Base-by-base conservation (phyloP, 2,888 invertebrate genomes). In the Adela reaumurella region DNA sequence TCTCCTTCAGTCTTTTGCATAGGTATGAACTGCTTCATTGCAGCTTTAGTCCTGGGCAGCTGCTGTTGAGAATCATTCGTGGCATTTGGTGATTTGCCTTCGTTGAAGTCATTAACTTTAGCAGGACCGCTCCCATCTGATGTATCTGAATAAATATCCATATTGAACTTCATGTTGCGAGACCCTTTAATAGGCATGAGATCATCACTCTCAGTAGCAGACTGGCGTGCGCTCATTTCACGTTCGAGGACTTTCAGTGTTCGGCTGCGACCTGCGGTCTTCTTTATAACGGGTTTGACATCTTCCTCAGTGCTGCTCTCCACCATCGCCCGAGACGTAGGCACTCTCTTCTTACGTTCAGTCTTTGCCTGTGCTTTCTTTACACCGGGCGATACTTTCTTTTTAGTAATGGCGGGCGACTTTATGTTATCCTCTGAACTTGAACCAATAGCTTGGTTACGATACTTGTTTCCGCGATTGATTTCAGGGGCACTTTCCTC, bases 111-210 rank as follows among this genome's bases (percentile, higher is more conserved):
- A 1, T 87, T 82, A 29, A 71, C 64, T 58, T 79, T 81, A 17
- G 73, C 67, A 55, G 69, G 78, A 50, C 79, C 77, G 42, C 61
- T 54, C 56, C 68, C 82, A 58, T 90, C 89, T 56, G 89, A 90
- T 58, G 89, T 90, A 57, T 93, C 92, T 0, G 93, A 92, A 68
- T 93, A 94, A 58, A 93, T 92, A 52, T 89, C 87, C 17, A 85
- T 78, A n/a, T 84, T 81, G 50, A 82, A 81, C 62, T 83, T 84
- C 54, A 76, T 71, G 55, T 81, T 83, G 57, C 74, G 70, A 46
- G 83, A 74, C 28, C 77, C 76, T 57, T 79, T 79, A 19, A 88
- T 81, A 20, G 88, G 83, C 71, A 89, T 78, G 45, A 92, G 66
- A 53, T 91, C 92, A 64, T 92, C 92, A 62, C 91, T 92, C 55